Percentiles rank a stretch among this genome's conserved stretches.
phyloP scores from a whole-genome alignment of 1,140 invertebrate genomes.

The Pentalonia nigronervosa region DNA sequence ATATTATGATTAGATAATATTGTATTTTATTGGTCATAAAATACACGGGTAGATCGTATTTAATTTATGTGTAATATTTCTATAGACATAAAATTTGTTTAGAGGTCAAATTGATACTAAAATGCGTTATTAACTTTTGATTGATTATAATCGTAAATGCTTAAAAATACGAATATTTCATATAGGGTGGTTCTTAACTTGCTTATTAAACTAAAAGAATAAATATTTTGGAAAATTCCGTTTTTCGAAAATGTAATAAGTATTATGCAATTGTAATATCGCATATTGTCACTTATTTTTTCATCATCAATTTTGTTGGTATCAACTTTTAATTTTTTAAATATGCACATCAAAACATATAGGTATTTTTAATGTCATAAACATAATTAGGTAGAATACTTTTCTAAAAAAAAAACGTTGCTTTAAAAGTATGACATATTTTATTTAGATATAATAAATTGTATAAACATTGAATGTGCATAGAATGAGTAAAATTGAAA shows the following conservation, averaged over 20 bases:
- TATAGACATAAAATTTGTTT: constrained; percentile 16
- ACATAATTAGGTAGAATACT: too few species aligned
- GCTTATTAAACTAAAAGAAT: background rate
- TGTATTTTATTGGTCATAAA: constrained; percentile 17
- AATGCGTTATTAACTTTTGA: background rate
- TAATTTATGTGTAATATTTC: background rate
- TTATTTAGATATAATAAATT: too few species aligned
- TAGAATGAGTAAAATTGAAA: too few species aligned
- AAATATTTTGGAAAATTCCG: background rate
- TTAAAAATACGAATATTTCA: background rate
- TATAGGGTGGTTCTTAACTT: background rate
- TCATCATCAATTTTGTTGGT: too few species aligned
- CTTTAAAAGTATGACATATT: too few species aligned
- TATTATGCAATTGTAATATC: background rate
- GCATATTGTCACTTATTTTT: background rate
- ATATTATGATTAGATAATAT: background rate
- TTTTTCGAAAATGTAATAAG: background rate
- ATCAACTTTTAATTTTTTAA: too few species aligned
- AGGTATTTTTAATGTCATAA: too few species aligned
- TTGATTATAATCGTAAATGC: background rate
- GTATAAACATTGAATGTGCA: too few species aligned
- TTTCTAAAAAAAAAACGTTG: too few species aligned
- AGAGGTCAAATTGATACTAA: constrained; percentile 17
- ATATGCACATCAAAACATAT: too few species aligned
- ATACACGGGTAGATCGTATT: background rate